Evolutionary conservation across 2,797 vertebrate species (phyloP), one percentile per base, ranked within the genome.

Genomic region (Phalloptychus januarius): DNA sequence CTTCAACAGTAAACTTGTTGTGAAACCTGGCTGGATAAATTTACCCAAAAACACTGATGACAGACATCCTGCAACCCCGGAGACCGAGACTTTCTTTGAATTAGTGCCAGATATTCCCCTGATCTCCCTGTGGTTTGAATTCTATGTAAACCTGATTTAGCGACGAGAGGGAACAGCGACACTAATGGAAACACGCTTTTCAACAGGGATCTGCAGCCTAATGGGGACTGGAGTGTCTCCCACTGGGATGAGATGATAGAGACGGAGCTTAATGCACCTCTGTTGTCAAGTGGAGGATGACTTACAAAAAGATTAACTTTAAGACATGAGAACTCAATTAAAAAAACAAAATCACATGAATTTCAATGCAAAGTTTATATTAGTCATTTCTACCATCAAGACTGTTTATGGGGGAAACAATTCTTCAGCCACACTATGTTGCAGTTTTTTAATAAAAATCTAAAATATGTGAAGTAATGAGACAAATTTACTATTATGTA

Each of bases 41-140:
- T 63, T 40, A n/a, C 69, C 20, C 70, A 33, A 45, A 36, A 6
- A 16, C 20, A 5, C 28, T 48, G 71, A 54, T 79, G 79, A 67
- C 78, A 2, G 79, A 67, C 73, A 72, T 78, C 91, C 50, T 52
- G 93, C 93, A 18, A 91, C 93, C 93, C 78, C 88, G 87, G 92
- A 86, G 94, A 94, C 93, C 65, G 89, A 65, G 82, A 76, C 86
- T 78, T 28, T 71, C 77, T 72, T 87, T 85, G 80, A 84, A 88
- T 81, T 40, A 67, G 82, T 13, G 82, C 63, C 81, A 77, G 74
- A 63, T 74, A 84, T 81, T 56, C 25, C 42, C 69, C 71, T 71
- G 7, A 44, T 36, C 75, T 63, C 45, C 78, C 63, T 73, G 81
- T 76, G 70, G 79, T 84, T 78, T 83, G 82, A 82, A 78, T 75